These are phyloP conservation scores for Ceramica pisi DNA, from an alignment of 2,888 invertebrate genomes.

Conservation along the genomic window DNA sequence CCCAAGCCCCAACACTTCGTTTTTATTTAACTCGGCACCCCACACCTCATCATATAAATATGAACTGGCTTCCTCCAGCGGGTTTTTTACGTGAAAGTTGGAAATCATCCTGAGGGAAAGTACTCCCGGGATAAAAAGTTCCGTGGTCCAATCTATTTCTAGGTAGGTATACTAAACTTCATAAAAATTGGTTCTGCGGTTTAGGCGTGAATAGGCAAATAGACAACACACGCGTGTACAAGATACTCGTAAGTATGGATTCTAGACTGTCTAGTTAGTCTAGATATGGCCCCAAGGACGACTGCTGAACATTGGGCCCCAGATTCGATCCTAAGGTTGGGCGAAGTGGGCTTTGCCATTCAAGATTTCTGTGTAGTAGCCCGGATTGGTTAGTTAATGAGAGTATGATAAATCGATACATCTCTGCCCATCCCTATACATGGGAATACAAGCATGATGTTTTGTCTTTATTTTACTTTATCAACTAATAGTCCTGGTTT, in stretches of 20 bases:
- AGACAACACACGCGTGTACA: background rate
- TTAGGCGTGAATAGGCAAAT: background rate
- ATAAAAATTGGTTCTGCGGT: background rate
- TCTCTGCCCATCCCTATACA: background rate
- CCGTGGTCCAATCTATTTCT: background rate
- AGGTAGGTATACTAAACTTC: background rate
- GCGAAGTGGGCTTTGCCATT: background rate
- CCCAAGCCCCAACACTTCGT: too few relatives aligned
- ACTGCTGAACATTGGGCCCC: background rate
- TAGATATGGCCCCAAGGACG: background rate
- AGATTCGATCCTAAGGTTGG: background rate
- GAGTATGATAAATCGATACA: background rate
- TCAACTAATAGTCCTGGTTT: conserved; percentile 4
- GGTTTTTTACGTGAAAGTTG: too few relatives aligned
- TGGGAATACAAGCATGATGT: background rate
- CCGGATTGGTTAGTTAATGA: background rate
- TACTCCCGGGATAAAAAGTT: too few relatives aligned
- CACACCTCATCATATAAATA: too few relatives aligned
- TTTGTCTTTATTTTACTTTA: background rate
- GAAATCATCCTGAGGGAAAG: too few relatives aligned
- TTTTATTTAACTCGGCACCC: too few relatives aligned
- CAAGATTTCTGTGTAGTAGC: background rate
- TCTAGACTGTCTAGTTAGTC: background rate
- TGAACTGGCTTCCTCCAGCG: too few relatives aligned
- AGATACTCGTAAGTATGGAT: background rate